phyloP scores from a whole-genome alignment of 2,888 invertebrate genomes.

The Tolmerus cingulatus region DNA sequence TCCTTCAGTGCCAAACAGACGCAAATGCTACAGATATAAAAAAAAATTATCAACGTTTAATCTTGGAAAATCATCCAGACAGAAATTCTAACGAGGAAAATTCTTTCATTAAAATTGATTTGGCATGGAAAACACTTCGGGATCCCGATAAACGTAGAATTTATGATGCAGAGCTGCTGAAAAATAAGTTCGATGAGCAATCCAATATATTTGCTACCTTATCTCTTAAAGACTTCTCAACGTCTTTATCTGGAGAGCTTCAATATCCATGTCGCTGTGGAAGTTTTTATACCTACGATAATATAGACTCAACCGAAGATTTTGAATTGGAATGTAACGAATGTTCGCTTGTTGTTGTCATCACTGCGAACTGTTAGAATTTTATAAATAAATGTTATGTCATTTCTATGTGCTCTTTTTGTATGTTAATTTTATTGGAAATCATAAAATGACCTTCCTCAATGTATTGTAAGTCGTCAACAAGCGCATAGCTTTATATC shows the following conservation, averaged over 20 bases:
- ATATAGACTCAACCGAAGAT: slow-evolving; percentile 57
- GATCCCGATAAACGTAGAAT: slow-evolving; percentile 66
- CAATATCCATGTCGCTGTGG: slow-evolving; percentile 73
- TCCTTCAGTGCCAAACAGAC: slow-evolving; percentile 40
- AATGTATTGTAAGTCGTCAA: no score
- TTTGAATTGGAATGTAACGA: slow-evolving; percentile 70
- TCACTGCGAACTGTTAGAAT: neutral
- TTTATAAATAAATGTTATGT: neutral
- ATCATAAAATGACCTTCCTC: no score
- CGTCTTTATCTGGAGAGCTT: slow-evolving; percentile 59
- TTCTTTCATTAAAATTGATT: slow-evolving; percentile 65
- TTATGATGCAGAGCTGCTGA: slow-evolving; percentile 68
- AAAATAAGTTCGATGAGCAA: slow-evolving; percentile 66
- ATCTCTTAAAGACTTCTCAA: slow-evolving; percentile 64
- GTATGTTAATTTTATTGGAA: no score
- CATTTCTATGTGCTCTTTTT: no score
- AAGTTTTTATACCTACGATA: slow-evolving; percentile 56
- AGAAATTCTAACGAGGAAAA: slow-evolving; percentile 48
- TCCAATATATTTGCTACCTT: slow-evolving; percentile 68
- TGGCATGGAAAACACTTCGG: slow-evolving; percentile 72
- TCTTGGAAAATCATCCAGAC: slow-evolving; percentile 49
- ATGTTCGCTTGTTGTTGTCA: slow-evolving; percentile 70
- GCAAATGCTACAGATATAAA: slow-evolving; percentile 46
- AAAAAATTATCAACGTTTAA: slow-evolving; percentile 48
- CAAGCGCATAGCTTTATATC: no score